These are phyloP conservation scores for Dicentrarchus labrax DNA, from an alignment of 2,113 vertebrate genomes.

Conservation along the genomic window DNA sequence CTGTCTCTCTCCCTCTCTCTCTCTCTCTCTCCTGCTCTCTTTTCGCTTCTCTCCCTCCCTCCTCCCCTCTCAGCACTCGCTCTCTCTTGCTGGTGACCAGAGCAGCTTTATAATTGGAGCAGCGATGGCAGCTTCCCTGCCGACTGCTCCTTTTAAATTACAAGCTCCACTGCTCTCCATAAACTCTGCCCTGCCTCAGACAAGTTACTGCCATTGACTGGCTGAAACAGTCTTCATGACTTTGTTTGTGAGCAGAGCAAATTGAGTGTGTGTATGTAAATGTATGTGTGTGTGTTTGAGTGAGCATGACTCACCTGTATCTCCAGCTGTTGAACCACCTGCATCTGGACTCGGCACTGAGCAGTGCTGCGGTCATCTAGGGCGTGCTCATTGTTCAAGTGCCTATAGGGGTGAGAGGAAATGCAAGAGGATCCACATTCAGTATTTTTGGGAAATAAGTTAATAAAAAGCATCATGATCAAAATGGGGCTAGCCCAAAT, in stretches of 20 bases:
- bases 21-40: constrained; percentile 20
- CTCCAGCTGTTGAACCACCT: constrained; percentile 99
- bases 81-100: constrained; percentile 72
- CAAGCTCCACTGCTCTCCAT: constrained; percentile 86
- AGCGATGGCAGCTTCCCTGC: constrained; percentile 86
- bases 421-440: not conserved
- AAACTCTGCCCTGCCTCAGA: constrained; percentile 75
- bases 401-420: constrained; percentile 80
- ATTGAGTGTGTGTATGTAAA: constrained; percentile 7
- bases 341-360: constrained; percentile 99
- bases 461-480: constrained; percentile 11
- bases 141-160: constrained; percentile 83
- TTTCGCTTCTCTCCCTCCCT: constrained; percentile 13
- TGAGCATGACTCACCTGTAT: constrained; percentile 90
- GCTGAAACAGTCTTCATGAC: constrained; percentile 53
- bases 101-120: constrained; percentile 90
- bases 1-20: constrained; percentile 18
- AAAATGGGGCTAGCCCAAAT: constrained; percentile 2
- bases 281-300: constrained; percentile 5
- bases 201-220: constrained; percentile 62
- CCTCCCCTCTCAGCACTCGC: constrained; percentile 33
- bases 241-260: constrained; percentile 64
- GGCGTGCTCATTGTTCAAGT: constrained; percentile 98
- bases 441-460: constrained; percentile 26
- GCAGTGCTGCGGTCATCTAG: constrained; percentile 99